These are phyloP conservation scores for Amphiprion clarkii DNA, from an alignment of 2,797 vertebrate species.

Conservation along the genomic window DNA sequence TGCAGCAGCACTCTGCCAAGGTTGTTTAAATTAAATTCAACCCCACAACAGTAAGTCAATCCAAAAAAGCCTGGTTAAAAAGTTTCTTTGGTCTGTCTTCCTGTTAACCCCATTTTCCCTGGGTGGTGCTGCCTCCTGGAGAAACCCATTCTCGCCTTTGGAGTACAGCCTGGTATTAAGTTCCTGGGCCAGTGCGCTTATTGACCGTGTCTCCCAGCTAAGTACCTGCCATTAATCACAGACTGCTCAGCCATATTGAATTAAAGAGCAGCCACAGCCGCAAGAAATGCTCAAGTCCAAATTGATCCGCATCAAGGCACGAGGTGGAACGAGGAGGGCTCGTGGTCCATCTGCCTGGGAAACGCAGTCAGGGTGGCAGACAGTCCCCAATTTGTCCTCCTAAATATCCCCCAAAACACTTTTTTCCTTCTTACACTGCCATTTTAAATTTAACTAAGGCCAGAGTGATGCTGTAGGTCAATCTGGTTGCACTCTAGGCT, in stretches of 20 bases:
- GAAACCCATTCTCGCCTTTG: slow-evolving; percentile 26
- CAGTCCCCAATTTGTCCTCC: slow-evolving; percentile 6
- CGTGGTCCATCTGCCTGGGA: slow-evolving; percentile 22
- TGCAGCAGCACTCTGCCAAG: slow-evolving; percentile 17
- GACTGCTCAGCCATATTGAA: slow-evolving; percentile 62
- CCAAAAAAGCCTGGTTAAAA: slow-evolving; percentile 1
- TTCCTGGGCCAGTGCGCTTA: slow-evolving; percentile 65
- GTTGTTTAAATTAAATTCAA: slow-evolving; percentile 41
- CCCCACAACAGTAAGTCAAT: slow-evolving; percentile 4
- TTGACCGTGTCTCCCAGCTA: slow-evolving; percentile 72
- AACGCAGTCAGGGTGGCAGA: not conserved
- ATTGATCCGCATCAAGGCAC: slow-evolving; percentile 60
- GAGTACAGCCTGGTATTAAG: slow-evolving; percentile 61
- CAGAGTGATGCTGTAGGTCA: slow-evolving; percentile 67
- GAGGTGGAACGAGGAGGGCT: slow-evolving; percentile 42
- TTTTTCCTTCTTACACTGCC: slow-evolving; percentile 22
- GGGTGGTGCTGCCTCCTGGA: slow-evolving; percentile 19
- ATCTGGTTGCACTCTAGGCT: slow-evolving; percentile 75
- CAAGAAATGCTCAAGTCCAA: slow-evolving; percentile 60
- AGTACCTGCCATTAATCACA: slow-evolving; percentile 78
- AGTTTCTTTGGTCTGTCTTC: slow-evolving; percentile 3
- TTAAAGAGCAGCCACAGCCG: slow-evolving; percentile 64
- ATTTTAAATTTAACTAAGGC: slow-evolving; percentile 70
- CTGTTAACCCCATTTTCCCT: slow-evolving; percentile 14
- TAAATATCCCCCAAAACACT: slow-evolving; percentile 9